phyloP scores from a whole-genome alignment of 1,140 invertebrate genomes.

The Diuraphis noxia region DNA sequence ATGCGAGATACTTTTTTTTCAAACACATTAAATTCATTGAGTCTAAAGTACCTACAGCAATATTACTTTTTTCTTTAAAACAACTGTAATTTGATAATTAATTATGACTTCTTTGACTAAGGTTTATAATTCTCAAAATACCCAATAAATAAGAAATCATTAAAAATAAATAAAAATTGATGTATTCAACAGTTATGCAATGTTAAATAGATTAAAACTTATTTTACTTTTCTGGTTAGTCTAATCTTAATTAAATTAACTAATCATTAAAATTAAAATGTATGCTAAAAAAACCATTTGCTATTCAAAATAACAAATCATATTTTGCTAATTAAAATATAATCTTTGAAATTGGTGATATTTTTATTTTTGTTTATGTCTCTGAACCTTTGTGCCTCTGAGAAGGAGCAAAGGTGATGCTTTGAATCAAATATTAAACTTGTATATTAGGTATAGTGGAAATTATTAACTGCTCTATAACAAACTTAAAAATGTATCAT shows the following conservation, averaged over 20 bases:
- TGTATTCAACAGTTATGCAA: neutral
- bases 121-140: neutral
- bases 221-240: neutral
- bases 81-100: neutral
- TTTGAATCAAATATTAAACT: neutral
- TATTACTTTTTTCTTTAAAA: neutral
- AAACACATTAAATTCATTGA: neutral
- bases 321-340: conserved; percentile 14
- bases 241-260: neutral
- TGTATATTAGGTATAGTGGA: neutral
- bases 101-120: neutral
- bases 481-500: neutral
- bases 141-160: neutral
- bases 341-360: conserved; percentile 34
- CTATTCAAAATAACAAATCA: neutral
- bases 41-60: neutral
- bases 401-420: neutral
- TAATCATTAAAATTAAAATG: neutral
- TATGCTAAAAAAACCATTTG: neutral
- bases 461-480: neutral
- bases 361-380: conserved; percentile 36
- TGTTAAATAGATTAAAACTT: neutral
- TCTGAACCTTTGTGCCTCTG: conserved; percentile 9
- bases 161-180: neutral
- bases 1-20: neutral